Evolutionary conservation across 2,888 invertebrate species (phyloP).

Genomic region (Spatulosminthurus flaviceps): DNA sequence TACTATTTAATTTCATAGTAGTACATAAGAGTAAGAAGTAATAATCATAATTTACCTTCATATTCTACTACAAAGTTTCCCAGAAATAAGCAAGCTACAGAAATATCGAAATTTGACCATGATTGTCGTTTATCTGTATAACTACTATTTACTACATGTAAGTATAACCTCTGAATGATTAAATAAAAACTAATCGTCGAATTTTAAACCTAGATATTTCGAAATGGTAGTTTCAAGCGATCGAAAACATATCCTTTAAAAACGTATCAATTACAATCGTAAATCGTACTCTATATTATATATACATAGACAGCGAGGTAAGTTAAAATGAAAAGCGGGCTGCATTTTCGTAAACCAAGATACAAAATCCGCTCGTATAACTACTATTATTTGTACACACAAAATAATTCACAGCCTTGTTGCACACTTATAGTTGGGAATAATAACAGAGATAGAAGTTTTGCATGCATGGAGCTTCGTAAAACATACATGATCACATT

Average conservation of each 20-base stretch:
- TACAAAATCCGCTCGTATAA: background rate
- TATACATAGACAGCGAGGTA: background rate
- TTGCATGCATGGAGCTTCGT: no score
- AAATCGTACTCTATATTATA: no score
- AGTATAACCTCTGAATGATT: background rate
- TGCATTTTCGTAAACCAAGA: background rate
- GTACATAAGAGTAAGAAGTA: no score
- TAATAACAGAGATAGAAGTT: no score
- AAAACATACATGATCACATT: no score
- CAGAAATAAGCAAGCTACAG: background rate
- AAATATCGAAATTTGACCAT: constrained; percentile 12
- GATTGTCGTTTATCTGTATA: constrained; percentile 13
- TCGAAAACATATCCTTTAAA: background rate
- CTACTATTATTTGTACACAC: background rate
- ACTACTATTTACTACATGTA: background rate
- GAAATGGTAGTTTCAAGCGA: no score
- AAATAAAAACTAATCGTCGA: no score
- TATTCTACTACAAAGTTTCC: no score
- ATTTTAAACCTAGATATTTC: no score
- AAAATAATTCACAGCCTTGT: background rate
- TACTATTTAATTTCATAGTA: no score
- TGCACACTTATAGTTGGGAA: no score
- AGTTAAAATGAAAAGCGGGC: background rate
- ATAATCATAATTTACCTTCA: no score
- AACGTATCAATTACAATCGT: background rate